Conservation (phyloP, 2,113 vertebrate genomes). For the Hoplias malabaricus region DNA sequence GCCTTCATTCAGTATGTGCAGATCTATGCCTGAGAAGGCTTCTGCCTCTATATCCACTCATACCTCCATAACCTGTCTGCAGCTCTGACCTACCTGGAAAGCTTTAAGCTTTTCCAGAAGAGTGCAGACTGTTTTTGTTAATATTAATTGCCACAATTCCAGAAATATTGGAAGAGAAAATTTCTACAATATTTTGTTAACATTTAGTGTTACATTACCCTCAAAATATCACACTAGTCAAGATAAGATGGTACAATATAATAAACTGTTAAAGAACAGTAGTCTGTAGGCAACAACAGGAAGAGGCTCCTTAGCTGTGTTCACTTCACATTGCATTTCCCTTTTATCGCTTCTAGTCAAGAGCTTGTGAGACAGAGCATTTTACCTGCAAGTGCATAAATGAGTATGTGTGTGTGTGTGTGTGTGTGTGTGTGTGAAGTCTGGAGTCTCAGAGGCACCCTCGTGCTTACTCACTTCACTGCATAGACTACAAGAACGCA, state of each 20-base stretch:
- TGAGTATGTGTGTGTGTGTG: not conserved
- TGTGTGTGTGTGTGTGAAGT: not conserved
- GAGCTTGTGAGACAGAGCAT: not conserved
- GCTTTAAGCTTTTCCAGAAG: not conserved
- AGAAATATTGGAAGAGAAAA: too few species aligned
- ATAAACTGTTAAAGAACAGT: not conserved
- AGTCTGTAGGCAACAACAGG: not conserved
- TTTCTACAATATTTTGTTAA: too few species aligned
- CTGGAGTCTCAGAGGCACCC: not conserved
- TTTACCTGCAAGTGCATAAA: not conserved
- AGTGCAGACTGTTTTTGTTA: not conserved
- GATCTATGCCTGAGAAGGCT: too few species aligned
- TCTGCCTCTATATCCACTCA: too few species aligned
- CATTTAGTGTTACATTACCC: too few species aligned
- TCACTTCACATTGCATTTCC: not conserved
- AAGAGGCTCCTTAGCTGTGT: not conserved
- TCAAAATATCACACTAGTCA: too few species aligned
- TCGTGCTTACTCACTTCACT: slow-evolving; percentile 1
- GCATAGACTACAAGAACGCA: not conserved
- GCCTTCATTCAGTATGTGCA: too few species aligned
- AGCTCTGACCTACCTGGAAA: too few species aligned
- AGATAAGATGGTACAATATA: too few species aligned
- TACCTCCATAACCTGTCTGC: too few species aligned
- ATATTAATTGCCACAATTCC: too few species aligned
- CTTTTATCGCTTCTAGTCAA: not conserved